Base-by-base conservation (phyloP, 2,888 invertebrate species). In the Dryadula phaetusa region DNA sequence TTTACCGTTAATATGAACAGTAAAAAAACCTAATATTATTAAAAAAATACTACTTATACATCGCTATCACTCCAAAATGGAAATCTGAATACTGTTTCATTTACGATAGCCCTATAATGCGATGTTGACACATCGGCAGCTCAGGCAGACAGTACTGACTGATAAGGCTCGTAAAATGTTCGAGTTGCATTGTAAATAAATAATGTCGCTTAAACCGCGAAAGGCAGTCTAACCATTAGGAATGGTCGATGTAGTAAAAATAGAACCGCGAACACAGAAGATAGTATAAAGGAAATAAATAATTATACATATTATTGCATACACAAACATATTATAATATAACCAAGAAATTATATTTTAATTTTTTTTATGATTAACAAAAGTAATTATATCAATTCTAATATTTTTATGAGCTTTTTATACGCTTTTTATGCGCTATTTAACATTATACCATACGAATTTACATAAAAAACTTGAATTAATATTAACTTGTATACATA, bases 61-160 rank as follows among this genome's bases (percentile, higher is more conserved):
- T 37, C 12, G 37, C 32, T 20, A 32, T 28, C 46, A 28, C 7
- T 20, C 20, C 32, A 60, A 18, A 54, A 20, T 54, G 5, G 0
- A 22, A 40, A 40, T 40, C 32, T 44, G 42, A 46, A 40, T 20
- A 37, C 0, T 16, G 8, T 46, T 28, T 54, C n/a, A 37, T 56
- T 46, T 25, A 34, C 22, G 46, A 56, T 44, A 64, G 25, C 64
- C 64, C 64, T 64, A 37, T 2, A 44, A 20, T 14, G 32, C 20
- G 34, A 18, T 64, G 64, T 56, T 64, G 64, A 64, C 64, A 37
- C 64, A 64, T 64, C 64, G 46, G 56, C 44, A 56, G 54, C 54
- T 47, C 56, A 12, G 56, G 47, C 42, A 56, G 56, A 56, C 42
- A 56, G 40, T 53, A 56, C 56, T 56, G 54, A 25, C 46, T 46